Evolutionary conservation across 2,797 vertebrate genomes (phyloP).

Genomic region (Dallia pectoralis): DNA sequence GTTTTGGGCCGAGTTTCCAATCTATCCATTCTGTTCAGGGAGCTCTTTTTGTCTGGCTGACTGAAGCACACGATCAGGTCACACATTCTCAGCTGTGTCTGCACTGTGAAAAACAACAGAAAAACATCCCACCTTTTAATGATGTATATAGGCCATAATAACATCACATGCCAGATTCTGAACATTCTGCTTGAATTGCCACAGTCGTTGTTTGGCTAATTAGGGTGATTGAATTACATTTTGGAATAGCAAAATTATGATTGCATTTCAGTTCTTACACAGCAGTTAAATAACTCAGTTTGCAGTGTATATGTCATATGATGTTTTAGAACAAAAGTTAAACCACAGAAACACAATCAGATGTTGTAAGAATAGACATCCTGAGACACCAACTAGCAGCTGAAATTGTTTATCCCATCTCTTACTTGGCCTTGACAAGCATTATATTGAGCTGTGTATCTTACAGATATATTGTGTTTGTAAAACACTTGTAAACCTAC

Average conservation of each 20-base stretch:
- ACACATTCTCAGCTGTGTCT: conserved; percentile 77
- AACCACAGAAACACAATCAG: conserved; percentile 7
- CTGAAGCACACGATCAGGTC: conserved; percentile 82
- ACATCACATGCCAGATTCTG: conserved; percentile 28
- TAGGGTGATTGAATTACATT: conserved; percentile 22
- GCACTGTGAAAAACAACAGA: not conserved
- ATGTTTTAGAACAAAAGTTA: conserved; percentile 17
- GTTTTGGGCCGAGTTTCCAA: conserved; percentile 8
- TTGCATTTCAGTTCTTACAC: conserved; percentile 42
- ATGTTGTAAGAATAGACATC: too few species aligned
- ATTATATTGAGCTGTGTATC: too few species aligned
- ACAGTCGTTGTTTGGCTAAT: conserved; percentile 37
- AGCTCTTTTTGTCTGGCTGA: conserved; percentile 61
- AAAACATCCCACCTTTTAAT: not conserved
- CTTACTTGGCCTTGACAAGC: too few species aligned
- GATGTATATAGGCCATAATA: conserved; percentile 38
- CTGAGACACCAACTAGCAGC: too few species aligned
- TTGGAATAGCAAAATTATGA: conserved; percentile 19
- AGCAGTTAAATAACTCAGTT: conserved; percentile 47
- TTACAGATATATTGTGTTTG: too few species aligned
- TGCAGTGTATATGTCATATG: conserved; percentile 59
- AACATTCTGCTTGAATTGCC: conserved; percentile 20
- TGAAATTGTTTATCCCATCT: too few species aligned
- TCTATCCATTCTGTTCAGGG: conserved; percentile 42
- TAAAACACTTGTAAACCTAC: conserved; percentile 50